Conservation (phyloP, 2,113 vertebrate species). For the Apus apus region DNA sequence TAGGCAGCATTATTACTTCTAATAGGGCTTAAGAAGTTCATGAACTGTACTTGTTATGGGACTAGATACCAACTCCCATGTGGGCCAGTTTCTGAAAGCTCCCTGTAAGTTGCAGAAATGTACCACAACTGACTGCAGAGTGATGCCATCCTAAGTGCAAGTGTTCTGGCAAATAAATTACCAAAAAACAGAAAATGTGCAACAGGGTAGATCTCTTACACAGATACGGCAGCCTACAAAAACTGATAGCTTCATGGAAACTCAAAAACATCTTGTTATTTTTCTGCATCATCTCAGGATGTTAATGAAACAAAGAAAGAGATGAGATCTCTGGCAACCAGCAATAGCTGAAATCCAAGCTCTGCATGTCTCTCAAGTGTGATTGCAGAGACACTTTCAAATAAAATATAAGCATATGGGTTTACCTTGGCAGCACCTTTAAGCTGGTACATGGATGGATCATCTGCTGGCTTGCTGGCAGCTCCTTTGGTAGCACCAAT, state of each 20-base stretch:
- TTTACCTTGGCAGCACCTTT: constrained; percentile 96
- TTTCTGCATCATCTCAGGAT: neutral
- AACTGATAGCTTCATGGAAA: neutral
- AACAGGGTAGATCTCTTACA: neutral
- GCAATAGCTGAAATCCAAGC: neutral
- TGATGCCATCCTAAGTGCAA: neutral
- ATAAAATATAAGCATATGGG: neutral
- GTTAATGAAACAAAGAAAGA: neutral
- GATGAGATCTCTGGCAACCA: neutral
- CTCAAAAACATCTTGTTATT: neutral
- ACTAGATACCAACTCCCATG: neutral
- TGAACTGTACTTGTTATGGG: neutral
- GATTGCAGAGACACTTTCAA: neutral
- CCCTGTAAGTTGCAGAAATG: neutral
- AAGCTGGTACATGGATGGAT: constrained; percentile 98
- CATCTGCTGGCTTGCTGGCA: constrained; percentile 93
- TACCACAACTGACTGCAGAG: neutral
- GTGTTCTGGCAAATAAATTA: neutral
- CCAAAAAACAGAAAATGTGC: neutral
- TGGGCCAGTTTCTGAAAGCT: neutral
- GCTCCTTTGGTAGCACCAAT: constrained; percentile 97
- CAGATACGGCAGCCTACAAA: neutral
- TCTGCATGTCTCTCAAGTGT: neutral
- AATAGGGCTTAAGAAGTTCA: neutral
- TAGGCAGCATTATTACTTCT: neutral